A percentile compares a stretch with the other conserved stretches of the same genome.
phyloP scores from a whole-genome alignment of 2,888 invertebrate genomes.

The Chloroclysta siterata region DNA sequence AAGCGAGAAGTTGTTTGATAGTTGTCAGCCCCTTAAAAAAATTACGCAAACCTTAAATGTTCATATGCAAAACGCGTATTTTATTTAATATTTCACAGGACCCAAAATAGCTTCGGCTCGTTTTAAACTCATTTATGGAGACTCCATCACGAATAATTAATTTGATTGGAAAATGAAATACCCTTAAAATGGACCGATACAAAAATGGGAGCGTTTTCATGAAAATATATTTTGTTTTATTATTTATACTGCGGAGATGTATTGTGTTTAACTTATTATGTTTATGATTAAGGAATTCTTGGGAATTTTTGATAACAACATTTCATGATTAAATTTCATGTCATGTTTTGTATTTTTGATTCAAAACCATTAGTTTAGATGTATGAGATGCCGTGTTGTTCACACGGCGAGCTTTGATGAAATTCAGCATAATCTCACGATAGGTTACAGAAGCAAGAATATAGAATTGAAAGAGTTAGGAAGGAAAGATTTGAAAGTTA shows the following conservation, averaged over 20 bases:
- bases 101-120: background rate
- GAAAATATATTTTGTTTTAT: background rate
- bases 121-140: background rate
- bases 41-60: background rate
- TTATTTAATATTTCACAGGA: background rate
- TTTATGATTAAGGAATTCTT: too few relatives aligned
- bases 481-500: too few relatives aligned
- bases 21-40: too few relatives aligned
- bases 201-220: background rate
- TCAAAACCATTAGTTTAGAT: too few relatives aligned
- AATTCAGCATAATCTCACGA: too few relatives aligned
- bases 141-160: constrained; percentile 2
- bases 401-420: too few relatives aligned
- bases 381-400: too few relatives aligned
- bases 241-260: background rate
- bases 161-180: constrained; percentile 1
- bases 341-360: too few relatives aligned
- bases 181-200: background rate
- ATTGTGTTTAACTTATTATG: background rate
- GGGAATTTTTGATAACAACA: background rate
- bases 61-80: background rate
- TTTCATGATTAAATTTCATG: too few relatives aligned
- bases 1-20: too few relatives aligned
- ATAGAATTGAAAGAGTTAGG: too few relatives aligned
- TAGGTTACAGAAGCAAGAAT: too few relatives aligned